phyloP scores from a whole-genome alignment of 2,113 vertebrate genomes.

The Danio rerio region DNA sequence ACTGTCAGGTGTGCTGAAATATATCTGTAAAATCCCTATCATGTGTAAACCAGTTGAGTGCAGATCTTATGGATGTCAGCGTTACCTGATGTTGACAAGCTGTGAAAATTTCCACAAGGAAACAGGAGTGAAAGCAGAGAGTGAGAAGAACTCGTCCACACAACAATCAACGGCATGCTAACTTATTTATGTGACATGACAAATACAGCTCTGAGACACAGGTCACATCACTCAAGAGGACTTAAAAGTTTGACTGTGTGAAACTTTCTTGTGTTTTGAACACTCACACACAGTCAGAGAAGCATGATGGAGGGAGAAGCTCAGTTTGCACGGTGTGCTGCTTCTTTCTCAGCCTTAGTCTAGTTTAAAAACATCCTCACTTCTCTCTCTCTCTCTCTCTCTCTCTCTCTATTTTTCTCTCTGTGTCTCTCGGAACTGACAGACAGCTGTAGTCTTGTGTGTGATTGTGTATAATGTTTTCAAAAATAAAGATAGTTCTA shows the following conservation, averaged over 20 bases:
- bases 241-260: constrained; percentile 26
- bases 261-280: not conserved
- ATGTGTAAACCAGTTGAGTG: not conserved
- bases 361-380: not conserved
- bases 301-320: not conserved
- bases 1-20: not conserved
- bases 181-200: constrained; percentile 30
- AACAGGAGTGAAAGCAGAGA: constrained; percentile 10
- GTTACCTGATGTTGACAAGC: constrained; percentile 24
- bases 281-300: not conserved
- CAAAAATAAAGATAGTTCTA: no score
- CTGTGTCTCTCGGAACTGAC: not conserved
- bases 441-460: constrained; percentile 8
- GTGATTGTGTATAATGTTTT: not conserved
- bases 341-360: not conserved
- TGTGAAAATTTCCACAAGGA: constrained; percentile 15
- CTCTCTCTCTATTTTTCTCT: not conserved
- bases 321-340: constrained; percentile 1
- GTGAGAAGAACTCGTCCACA: not conserved
- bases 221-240: constrained; percentile 8
- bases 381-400: not conserved
- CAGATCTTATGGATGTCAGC: constrained; percentile 16
- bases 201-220: constrained; percentile 3
- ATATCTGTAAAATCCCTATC: not conserved
- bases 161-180: constrained; percentile 9